Base-by-base conservation (phyloP, 2,113 vertebrate genomes). In the Actenoides hombroni region DNA sequence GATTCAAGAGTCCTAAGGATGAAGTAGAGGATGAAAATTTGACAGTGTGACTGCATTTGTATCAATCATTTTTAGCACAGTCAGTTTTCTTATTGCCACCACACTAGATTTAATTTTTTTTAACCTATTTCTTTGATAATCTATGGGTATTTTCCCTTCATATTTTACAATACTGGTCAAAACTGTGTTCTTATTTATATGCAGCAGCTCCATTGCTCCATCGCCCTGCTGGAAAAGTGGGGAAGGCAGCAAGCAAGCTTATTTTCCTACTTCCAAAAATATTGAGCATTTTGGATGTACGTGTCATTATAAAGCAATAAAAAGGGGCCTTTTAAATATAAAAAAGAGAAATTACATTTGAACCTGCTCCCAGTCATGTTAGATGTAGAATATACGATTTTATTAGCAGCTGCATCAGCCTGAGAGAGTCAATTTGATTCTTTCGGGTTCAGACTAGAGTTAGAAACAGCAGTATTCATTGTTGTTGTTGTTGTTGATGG, bases 241-340 rank as follows among this genome's bases (percentile, higher is more conserved):
- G 23, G 8, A 96, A 92, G 18, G 23, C 40, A 92, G 24, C 8
- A 70, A 80, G 6, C 2, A 84, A 74, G 39, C 28, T 60, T 89
- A 37, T 82, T 91, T 85, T 85, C 44, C 37, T 53, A 44, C 53
- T 93, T 96, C 68, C 85, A 56, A 92, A 96, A 93, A 95, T 87
- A 92, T 48, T 88, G 69, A 94, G 49, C 40, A 88, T 95, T 90
- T 94, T 77, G 96, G 29, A 79, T 90, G 48, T 90, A 88, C 20
- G 10, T 81, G 33, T 53, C 65, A 51, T 73, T 97, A 86, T 86
- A 83, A 95, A 96, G 61, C 25, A 92, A 77, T 95, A 92, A 95
- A 96, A 95, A 95, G 17, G 28, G 80, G 24, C 28, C 37, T 63
- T 57, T 92, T 94, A 91, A 70, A 94, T 75, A 42, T 67, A 40